Percentiles rank a stretch among this genome's conserved stretches.
Evolutionary conservation across 2,797 vertebrate genomes (phyloP).

Genomic region (Sebastes hopkinsi): DNA sequence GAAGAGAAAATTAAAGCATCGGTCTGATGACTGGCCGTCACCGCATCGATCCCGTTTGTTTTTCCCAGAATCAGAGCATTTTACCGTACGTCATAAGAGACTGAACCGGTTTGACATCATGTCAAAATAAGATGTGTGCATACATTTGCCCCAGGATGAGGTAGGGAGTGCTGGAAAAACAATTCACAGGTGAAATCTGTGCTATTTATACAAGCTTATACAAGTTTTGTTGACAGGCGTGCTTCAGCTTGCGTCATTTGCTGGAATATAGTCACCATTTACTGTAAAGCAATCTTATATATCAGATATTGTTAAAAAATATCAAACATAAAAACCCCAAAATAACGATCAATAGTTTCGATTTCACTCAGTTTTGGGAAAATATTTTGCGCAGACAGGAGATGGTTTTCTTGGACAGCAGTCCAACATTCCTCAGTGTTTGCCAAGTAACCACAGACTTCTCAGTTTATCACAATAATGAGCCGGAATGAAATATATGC

Average conservation of each 20-base stretch:
- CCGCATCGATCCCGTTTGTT: background rate
- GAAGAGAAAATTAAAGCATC: background rate
- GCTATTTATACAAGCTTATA: background rate
- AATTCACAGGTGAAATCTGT: background rate
- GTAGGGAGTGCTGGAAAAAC: background rate
- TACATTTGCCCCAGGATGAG: background rate
- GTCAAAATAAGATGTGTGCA: background rate
- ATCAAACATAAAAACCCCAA: background rate
- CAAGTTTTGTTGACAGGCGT: constrained; percentile 11
- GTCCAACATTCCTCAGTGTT: constrained; percentile 46
- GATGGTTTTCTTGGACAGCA: constrained; percentile 32
- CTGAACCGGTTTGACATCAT: background rate
- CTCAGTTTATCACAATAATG: constrained; percentile 51
- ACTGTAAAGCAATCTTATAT: background rate
- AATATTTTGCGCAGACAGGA: constrained; percentile 7
- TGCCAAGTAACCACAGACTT: constrained; percentile 52
- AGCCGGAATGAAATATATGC: constrained; percentile 37
- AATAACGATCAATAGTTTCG: no score
- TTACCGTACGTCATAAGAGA: background rate
- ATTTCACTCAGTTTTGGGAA: constrained; percentile 9
- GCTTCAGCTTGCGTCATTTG: constrained; percentile 7
- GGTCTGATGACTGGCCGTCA: background rate
- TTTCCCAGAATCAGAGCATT: background rate
- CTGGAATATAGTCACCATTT: background rate
- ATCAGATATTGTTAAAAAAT: background rate